Conservation (phyloP, 2,113 vertebrate species). For the Chunga burmeisteri region DNA sequence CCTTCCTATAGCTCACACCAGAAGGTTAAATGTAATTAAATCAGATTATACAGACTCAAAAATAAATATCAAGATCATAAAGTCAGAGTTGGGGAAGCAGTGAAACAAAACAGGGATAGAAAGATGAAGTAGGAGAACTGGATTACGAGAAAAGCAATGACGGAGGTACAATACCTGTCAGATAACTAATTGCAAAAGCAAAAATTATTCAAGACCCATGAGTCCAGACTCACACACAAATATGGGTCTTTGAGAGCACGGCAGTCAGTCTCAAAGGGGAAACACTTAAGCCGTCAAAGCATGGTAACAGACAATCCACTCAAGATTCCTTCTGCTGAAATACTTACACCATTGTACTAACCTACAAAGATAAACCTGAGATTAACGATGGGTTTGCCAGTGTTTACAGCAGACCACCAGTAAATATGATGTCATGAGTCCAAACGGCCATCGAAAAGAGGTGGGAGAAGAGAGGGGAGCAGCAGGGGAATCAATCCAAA, state of each 20-base stretch:
- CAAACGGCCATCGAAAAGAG: neutral
- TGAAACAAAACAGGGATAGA: neutral
- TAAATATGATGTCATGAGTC: neutral
- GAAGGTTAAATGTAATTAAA: neutral
- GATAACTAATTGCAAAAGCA: neutral
- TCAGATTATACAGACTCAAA: neutral
- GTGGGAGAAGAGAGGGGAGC: neutral
- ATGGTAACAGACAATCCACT: fast-evolving
- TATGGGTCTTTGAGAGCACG: neutral
- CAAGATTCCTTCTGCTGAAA: neutral
- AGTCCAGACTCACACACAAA: neutral
- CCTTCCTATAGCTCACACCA: neutral
- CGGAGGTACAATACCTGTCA: neutral
- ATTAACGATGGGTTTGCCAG: neutral
- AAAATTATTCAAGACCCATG: neutral
- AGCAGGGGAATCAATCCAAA: neutral
- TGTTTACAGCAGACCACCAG: neutral
- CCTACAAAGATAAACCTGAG: neutral
- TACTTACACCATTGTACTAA: neutral
- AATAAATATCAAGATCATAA: neutral
- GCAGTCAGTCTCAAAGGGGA: neutral
- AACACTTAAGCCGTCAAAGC: neutral
- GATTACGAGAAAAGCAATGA: neutral
- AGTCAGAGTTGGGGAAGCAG: neutral
- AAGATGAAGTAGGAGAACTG: neutral